Conservation (phyloP, 2,888 invertebrate genomes). For the Harpalus rubripes region DNA sequence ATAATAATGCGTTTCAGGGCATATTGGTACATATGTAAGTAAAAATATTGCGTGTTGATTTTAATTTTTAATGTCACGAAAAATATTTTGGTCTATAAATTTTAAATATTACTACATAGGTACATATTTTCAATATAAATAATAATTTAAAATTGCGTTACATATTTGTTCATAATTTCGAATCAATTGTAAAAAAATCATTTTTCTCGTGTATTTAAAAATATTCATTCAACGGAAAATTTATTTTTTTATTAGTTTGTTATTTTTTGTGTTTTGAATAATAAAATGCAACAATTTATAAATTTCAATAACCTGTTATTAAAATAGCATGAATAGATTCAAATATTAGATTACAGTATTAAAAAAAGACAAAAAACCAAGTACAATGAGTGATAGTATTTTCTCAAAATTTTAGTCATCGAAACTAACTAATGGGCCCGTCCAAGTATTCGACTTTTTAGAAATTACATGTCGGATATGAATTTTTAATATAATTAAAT, state of each 20-base stretch:
- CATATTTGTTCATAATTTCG: background rate
- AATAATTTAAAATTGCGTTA: background rate
- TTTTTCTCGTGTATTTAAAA: background rate
- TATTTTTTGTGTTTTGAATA: background rate
- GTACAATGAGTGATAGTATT: too few relatives aligned
- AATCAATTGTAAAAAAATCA: background rate
- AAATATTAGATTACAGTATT: too few relatives aligned
- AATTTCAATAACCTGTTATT: too few relatives aligned
- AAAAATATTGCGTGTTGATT: background rate
- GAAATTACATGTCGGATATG: too few relatives aligned
- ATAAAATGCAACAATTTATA: background rate
- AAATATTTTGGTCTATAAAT: background rate
- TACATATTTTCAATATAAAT: background rate
- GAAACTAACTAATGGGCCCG: too few relatives aligned
- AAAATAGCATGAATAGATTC: too few relatives aligned
- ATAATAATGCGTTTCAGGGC: slow-evolving; percentile 37
- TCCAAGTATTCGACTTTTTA: too few relatives aligned
- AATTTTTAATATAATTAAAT: too few relatives aligned
- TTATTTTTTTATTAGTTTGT: background rate
- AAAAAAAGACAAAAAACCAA: too few relatives aligned
- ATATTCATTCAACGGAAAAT: background rate
- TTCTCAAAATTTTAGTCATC: too few relatives aligned
- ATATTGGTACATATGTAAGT: slow-evolving; percentile 34
- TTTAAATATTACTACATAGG: background rate
- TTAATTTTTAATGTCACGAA: background rate